phyloP scores from a whole-genome alignment of 2,888 invertebrate genomes.

The Saturnia japonica region DNA sequence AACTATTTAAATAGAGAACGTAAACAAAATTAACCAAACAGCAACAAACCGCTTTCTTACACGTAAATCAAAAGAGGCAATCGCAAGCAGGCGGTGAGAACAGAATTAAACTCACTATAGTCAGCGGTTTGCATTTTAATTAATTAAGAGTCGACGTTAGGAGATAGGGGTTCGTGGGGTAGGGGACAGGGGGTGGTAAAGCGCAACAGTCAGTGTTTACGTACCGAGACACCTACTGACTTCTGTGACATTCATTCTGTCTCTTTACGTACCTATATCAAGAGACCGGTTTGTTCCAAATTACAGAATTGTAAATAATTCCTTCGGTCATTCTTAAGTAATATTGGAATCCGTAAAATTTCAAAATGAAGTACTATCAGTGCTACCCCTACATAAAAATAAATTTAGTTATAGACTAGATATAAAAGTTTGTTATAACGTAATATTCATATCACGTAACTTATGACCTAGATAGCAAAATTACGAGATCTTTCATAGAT shows the following conservation, averaged over 20 bases:
- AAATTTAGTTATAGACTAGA: too few species aligned
- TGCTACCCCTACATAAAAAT: too few species aligned
- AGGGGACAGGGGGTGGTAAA: conserved; percentile 31
- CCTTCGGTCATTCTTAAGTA: neutral
- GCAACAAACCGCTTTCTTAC: conserved; percentile 15
- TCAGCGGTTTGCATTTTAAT: conserved; percentile 76
- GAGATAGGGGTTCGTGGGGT: conserved; percentile 28
- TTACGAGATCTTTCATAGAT: too few species aligned
- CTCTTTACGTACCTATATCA: neutral
- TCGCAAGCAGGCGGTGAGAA: conserved; percentile 32
- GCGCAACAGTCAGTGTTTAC: conserved; percentile 47
- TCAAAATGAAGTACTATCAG: too few species aligned
- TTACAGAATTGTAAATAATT: neutral
- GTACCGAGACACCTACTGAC: conserved; percentile 19
- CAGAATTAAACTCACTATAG: conserved; percentile 60
- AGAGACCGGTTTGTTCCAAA: conserved; percentile 1
- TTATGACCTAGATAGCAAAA: too few species aligned
- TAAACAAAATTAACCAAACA: neutral
- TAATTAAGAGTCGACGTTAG: conserved; percentile 62
- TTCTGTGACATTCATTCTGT: conserved; percentile 11
- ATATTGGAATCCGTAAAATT: too few species aligned
- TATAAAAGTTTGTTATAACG: too few species aligned
- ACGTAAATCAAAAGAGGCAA: conserved; percentile 20
- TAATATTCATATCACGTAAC: too few species aligned
- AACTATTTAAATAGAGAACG: conserved; percentile 5